phyloP scores from a whole-genome alignment of 2,113 vertebrate species.

The Peromyscus polionotus region DNA sequence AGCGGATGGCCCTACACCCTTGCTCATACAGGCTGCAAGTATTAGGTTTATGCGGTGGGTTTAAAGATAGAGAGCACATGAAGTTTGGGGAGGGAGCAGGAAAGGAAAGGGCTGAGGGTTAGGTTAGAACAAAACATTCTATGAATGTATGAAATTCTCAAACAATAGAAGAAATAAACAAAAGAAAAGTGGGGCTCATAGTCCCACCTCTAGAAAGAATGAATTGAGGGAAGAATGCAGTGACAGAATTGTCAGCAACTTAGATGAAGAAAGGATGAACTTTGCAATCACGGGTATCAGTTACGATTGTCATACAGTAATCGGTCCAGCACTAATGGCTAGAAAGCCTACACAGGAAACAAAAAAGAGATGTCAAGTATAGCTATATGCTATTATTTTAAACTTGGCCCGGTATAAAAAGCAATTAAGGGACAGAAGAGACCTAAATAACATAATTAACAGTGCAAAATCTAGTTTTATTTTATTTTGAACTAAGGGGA shows the following conservation, averaged over 20 bases:
- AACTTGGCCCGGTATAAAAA: not conserved
- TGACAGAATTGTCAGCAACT: not conserved
- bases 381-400: conserved; percentile 21
- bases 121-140: not conserved
- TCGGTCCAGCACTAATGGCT: not conserved
- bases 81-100: no score
- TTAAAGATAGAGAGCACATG: not conserved
- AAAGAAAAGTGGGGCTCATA: not conserved
- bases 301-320: not conserved
- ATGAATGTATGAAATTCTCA: no score
- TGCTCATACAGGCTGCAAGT: not conserved
- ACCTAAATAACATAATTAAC: conserved; percentile 5
- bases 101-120: not conserved
- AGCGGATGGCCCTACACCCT: not conserved
- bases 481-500: conserved; percentile 37
- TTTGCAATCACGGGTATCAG: not conserved
- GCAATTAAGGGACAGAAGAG: not conserved
- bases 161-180: not conserved
- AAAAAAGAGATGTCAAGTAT: not conserved
- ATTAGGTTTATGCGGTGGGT: not conserved
- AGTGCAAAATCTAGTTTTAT: conserved; percentile 1
- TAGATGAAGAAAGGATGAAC: not conserved
- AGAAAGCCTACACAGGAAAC: not conserved
- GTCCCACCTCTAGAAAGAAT: not conserved
- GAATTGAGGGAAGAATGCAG: not conserved